Evolutionary conservation across 2,888 invertebrate species (phyloP).

Genomic region (Xestia rhomboidea): DNA sequence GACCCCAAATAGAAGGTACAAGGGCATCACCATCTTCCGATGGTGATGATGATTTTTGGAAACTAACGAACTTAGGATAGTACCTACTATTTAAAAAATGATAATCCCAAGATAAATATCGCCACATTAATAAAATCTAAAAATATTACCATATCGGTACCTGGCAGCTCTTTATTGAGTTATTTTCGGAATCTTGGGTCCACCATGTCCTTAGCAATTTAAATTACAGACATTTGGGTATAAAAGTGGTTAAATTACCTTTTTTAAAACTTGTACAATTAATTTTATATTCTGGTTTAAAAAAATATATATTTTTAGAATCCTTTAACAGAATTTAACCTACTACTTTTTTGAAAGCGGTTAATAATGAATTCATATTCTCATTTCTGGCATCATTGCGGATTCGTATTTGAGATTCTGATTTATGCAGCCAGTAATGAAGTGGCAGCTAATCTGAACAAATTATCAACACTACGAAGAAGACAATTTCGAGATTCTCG

Average conservation of each 20-base stretch:
- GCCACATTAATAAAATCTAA: too few species aligned
- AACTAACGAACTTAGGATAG: too few species aligned
- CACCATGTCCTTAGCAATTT: slow-evolving; percentile 23
- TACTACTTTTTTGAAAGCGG: neutral
- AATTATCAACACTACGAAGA: neutral
- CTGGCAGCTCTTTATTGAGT: too few species aligned
- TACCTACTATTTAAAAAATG: too few species aligned
- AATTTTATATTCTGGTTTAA: neutral
- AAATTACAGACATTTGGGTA: neutral
- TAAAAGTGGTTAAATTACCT: neutral
- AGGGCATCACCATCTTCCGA: too few species aligned
- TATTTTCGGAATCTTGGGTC: neutral
- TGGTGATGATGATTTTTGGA: too few species aligned
- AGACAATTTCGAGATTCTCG: neutral
- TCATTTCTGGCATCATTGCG: neutral
- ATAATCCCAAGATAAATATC: too few species aligned
- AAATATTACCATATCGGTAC: too few species aligned
- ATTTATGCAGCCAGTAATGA: neutral
- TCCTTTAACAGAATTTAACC: neutral
- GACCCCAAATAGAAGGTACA: too few species aligned
- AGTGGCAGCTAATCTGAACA: neutral
- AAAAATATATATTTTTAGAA: neutral
- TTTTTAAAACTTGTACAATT: neutral
- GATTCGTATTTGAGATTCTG: neutral
- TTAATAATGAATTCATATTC: neutral